Evolutionary conservation across 2,888 invertebrate genomes (phyloP), one percentile per base, ranked within the genome.

Genomic region (Dryococelus australis): DNA sequence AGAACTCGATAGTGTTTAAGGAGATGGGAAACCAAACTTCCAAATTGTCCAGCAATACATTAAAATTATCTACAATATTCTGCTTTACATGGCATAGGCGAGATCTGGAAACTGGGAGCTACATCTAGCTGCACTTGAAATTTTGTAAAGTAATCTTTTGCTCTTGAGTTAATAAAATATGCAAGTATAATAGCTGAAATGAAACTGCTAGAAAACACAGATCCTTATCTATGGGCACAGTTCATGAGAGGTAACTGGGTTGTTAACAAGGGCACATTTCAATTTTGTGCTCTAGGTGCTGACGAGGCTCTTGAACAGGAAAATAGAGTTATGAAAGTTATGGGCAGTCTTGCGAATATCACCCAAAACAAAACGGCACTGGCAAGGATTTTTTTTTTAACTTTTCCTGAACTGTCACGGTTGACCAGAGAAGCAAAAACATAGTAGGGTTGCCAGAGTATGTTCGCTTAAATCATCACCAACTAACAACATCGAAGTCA

Each of bases 121-220:
- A 26, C 87, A 87, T 87, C 47, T 86, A 27, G 65, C 26, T 51
- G 47, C 87, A 28, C 43, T 87, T 16, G 43, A 85, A 84, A 43
- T n/a, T 24, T 84, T 65, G 84, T 27, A 8, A 87, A 87, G 35
- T 87, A 85, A 3, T 87, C 65, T 43, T 87, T 87, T 28, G 87
- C 87, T 26, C 87, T 85, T 65, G 84, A 85, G 13, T 85, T 85
- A 65, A 47, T 65, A 78, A 87, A 87, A 78, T 84, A 87, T 43
- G 84, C 87, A n/a, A 84, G 84, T 43, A 79, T 85, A n/a, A 85
- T 87, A 51, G 84, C 53, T 47, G 53, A 87, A 43, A 84, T 87
- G 78, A 47, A 27, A n/a, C 43, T 35, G 20, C 13, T 85, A 78
- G 12, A 27, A 65, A 47, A 84, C 16, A 65, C 87, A 43, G 26